Evolutionary conservation across 2,113 vertebrate genomes (phyloP).

Genomic region (Benitochromis conjunctus): DNA sequence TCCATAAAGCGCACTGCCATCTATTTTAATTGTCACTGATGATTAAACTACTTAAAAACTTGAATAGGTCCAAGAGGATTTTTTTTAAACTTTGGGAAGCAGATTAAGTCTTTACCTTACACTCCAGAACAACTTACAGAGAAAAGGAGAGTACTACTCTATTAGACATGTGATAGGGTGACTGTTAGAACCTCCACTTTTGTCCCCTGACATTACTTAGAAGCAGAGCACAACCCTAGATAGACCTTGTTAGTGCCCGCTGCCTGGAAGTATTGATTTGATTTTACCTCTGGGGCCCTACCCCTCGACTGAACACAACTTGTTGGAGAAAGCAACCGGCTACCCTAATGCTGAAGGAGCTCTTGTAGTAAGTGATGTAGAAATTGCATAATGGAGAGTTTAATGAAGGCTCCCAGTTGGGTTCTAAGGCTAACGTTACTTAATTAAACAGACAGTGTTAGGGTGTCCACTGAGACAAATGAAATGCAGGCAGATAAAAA

Average conservation of each 20-base stretch:
- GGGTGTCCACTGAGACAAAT: slow-evolving; percentile 26
- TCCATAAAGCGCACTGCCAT: background rate
- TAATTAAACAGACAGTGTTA: slow-evolving; percentile 48
- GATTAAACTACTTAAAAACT: background rate
- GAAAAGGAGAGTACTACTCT: background rate
- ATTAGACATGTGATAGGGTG: slow-evolving; percentile 39
- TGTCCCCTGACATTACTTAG: slow-evolving; percentile 55
- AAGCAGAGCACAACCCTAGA: slow-evolving; percentile 44
- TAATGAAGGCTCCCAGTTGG: slow-evolving; percentile 40
- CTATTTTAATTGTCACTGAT: background rate
- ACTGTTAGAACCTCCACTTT: slow-evolving; percentile 9
- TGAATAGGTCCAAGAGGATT: background rate
- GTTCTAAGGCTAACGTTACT: slow-evolving; percentile 29
- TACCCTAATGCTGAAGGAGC: slow-evolving; percentile 14
- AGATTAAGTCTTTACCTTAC: background rate
- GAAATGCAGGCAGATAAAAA: slow-evolving; percentile 21
- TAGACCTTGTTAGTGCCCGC: slow-evolving; percentile 60
- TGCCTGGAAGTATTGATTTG: slow-evolving; percentile 64
- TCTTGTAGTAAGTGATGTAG: slow-evolving; percentile 38
- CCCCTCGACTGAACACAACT: background rate
- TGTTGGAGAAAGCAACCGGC: background rate
- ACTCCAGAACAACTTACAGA: background rate
- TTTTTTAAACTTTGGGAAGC: background rate
- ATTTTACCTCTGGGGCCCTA: slow-evolving; percentile 46
- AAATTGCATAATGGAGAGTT: slow-evolving; percentile 46